Conservation (phyloP, 2,888 invertebrate genomes). For the Gnatocerus cornutus region DNA sequence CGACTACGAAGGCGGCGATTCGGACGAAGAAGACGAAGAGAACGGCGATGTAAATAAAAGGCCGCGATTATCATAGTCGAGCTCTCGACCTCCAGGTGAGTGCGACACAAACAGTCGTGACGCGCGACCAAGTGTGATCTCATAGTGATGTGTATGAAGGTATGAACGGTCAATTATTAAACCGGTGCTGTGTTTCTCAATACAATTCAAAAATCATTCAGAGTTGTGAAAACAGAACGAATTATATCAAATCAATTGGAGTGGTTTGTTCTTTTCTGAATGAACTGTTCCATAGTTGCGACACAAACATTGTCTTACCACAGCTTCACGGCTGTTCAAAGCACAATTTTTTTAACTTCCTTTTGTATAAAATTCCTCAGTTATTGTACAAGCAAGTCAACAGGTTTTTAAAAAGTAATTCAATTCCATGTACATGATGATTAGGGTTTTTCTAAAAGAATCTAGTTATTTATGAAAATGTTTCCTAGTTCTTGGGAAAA, state of each 20-base stretch:
- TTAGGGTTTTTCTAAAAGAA: constrained; percentile 56
- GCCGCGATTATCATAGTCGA: constrained; percentile 83
- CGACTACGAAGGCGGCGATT: constrained; percentile 98
- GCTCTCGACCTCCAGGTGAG: constrained; percentile 57
- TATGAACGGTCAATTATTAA: constrained; percentile 65
- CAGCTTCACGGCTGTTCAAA: constrained; percentile 42
- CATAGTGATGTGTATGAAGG: constrained; percentile 64
- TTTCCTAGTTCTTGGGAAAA: constrained; percentile 39
- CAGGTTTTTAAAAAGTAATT: constrained; percentile 50
- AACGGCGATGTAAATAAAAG: constrained; percentile 77
- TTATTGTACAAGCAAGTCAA: constrained; percentile 49
- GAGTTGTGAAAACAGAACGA: constrained; percentile 23
- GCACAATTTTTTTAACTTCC: constrained; percentile 61
- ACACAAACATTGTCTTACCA: constrained; percentile 25
- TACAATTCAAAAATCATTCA: constrained; percentile 27
- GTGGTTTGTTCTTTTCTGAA: constrained; percentile 10
- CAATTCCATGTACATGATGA: constrained; percentile 57
- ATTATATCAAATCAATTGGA: constrained; percentile 10
- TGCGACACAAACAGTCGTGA: constrained; percentile 64
- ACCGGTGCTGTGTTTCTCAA: constrained; percentile 48
- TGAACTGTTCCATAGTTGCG: constrained; percentile 1
- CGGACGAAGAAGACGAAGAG: constrained; percentile 94
- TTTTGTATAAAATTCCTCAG: constrained; percentile 56
- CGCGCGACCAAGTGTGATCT: constrained; percentile 67
- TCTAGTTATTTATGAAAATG: constrained; percentile 40